These are phyloP conservation scores for Neotoxoptera formosana DNA, from an alignment of 1,140 invertebrate genomes.

Conservation along the genomic window DNA sequence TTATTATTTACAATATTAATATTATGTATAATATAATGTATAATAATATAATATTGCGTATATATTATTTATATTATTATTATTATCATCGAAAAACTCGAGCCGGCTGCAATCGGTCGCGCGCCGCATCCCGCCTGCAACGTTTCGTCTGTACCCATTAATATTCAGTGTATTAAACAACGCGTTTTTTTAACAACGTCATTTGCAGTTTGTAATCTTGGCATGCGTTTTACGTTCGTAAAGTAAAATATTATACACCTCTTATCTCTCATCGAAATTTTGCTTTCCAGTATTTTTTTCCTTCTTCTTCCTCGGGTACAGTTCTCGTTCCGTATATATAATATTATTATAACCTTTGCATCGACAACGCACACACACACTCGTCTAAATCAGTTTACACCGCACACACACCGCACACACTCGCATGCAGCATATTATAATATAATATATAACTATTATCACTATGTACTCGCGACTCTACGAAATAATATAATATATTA, in stretches of 20 bases:
- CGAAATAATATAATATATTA: neutral
- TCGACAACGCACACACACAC: neutral
- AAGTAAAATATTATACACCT: neutral
- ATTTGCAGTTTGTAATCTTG: conserved; percentile 21
- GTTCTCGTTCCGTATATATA: neutral
- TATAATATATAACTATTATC: neutral
- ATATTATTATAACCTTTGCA: neutral
- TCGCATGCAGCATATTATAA: neutral
- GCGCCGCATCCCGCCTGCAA: neutral
- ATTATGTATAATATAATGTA: neutral
- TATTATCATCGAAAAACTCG: conserved; percentile 8
- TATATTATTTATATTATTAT: neutral
- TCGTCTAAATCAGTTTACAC: neutral
- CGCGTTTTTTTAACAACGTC: conserved; percentile 4
- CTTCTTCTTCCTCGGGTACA: neutral
- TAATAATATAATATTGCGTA: neutral
- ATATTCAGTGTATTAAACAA: neutral
- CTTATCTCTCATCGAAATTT: neutral
- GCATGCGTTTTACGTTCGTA: conserved; percentile 12
- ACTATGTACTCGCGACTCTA: neutral
- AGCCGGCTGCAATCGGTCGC: conserved; percentile 14
- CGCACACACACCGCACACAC: neutral
- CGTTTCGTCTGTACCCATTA: conserved; percentile 4
- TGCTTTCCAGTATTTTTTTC: neutral
- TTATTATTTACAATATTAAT: neutral